A percentile compares a stretch with the other conserved stretches of the same genome.
These are phyloP conservation scores for Drosophila imparisetae DNA, from an alignment of 2,888 invertebrate species.

Conservation along the genomic window DNA sequence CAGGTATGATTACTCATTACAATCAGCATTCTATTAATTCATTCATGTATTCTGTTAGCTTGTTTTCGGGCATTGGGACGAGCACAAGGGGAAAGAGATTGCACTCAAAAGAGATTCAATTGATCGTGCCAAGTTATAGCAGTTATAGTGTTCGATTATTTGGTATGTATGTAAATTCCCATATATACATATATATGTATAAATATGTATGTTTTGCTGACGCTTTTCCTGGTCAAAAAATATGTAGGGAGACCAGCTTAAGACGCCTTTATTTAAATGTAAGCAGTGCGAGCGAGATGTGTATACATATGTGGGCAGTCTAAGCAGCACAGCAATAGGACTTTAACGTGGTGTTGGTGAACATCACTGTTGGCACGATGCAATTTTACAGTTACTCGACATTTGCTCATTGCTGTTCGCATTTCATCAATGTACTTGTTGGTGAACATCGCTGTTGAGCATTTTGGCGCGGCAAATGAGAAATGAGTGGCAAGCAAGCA, in stretches of 20 bases:
- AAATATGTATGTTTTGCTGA: not conserved
- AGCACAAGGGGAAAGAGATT: constrained; percentile 9
- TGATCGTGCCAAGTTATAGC: constrained; percentile 53
- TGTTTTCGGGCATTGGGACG: constrained; percentile 42
- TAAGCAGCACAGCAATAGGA: not conserved
- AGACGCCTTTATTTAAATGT: not conserved
- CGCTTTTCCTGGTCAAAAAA: not conserved
- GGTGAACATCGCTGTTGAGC: not conserved
- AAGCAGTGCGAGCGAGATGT: not conserved
- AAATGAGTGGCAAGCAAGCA: not conserved
- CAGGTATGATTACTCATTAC: constrained; percentile 79
- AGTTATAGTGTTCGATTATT: constrained; percentile 70
- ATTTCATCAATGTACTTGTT: too few relatives aligned
- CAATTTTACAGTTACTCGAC: too few relatives aligned
- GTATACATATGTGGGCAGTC: not conserved
- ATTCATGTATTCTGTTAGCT: constrained; percentile 30
- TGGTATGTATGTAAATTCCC: constrained; percentile 61
- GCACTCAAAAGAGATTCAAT: constrained; percentile 50
- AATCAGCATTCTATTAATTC: not conserved
- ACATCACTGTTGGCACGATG: not conserved
- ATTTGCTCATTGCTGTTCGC: too few relatives aligned
- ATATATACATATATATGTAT: not conserved
- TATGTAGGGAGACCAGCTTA: not conserved
- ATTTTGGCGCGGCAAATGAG: not conserved
- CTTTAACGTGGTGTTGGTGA: not conserved